Conservation (phyloP, 2,888 invertebrate genomes). For the Zootermopsis nevadensis region DNA sequence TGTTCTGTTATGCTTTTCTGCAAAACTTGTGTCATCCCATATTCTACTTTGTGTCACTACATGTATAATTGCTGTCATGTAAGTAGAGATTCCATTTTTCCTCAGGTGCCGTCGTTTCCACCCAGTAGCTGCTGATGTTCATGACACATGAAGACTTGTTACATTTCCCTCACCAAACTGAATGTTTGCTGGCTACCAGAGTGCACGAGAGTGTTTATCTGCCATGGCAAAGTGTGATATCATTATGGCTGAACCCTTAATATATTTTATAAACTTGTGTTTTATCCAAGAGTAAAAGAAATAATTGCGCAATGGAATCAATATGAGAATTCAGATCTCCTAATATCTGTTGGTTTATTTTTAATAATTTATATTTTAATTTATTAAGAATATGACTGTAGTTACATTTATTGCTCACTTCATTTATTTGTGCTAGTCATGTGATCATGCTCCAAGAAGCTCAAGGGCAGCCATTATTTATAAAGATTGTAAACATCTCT, state of each 20-base stretch:
- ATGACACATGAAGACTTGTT: slow-evolving; percentile 47
- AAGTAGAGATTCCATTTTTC: background rate
- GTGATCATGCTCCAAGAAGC: slow-evolving; percentile 30
- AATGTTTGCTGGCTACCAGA: slow-evolving; percentile 25
- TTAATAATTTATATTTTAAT: slow-evolving; percentile 30
- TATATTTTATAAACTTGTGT: slow-evolving; percentile 32
- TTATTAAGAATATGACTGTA: slow-evolving; percentile 37
- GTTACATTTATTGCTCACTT: slow-evolving; percentile 43
- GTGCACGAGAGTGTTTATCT: slow-evolving; percentile 32
- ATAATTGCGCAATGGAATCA: slow-evolving; percentile 16
- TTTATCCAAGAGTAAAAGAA: slow-evolving; percentile 2
- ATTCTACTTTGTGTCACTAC: too few species aligned
- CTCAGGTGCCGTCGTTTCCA: slow-evolving; percentile 57
- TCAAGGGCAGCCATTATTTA: slow-evolving; percentile 37
- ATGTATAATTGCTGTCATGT: too few species aligned
- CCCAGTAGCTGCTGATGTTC: slow-evolving; percentile 53
- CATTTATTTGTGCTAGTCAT: slow-evolving; percentile 41
- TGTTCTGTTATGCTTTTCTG: too few species aligned
- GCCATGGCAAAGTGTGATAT: slow-evolving; percentile 12
- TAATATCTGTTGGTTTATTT: slow-evolving; percentile 32
- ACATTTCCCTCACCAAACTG: background rate
- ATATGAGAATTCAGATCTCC: slow-evolving; percentile 31
- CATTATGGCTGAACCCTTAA: slow-evolving; percentile 23
- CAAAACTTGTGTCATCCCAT: too few species aligned
- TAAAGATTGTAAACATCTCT: slow-evolving; percentile 28